Base-by-base conservation (phyloP, 2,888 invertebrate species). In the Heliconius hortense region DNA sequence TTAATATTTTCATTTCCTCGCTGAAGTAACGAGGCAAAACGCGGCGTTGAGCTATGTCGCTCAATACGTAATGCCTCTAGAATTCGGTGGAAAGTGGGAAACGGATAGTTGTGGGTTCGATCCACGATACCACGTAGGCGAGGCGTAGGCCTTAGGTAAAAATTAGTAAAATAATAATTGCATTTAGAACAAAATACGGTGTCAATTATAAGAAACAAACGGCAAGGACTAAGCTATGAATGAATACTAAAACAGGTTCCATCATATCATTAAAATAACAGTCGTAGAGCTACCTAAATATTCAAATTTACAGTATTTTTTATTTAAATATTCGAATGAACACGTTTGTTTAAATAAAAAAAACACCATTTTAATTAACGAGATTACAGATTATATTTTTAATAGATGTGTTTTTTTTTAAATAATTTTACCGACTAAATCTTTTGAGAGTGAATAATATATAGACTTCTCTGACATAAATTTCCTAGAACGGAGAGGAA, bases 351-450 rank as follows among this genome's bases (percentile, higher is more conserved):
- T n/a, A n/a, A 64, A 64, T 35, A 28, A 60, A 59, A 60, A 63
- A 64, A 39, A 39, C n/a, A 39, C 13, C 2, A 66, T 39, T 66
- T 66, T 24, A 13, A 66, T 39, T 66, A 66, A 66, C 64, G 64
- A 66, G 64, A 24, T 66, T 66, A 24, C 24, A n/a, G 39, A 66
- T 66, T 66, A 66, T 66, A 66, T 63, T 7, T 63, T 63, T 63
- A 21, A 35, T 35, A 21, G 21, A 63, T 31, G 10, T 26, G 28
- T 62, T 62, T 26, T 31, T n/a, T n/a, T n/a, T n/a, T n/a, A n/a
- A n/a, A 62, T 28, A 28, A 62, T 60, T 60, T 60, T 15, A 15
- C 26, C 4, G 15, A 13, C 1, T 10, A 11, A 15, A 60, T 11
- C 26, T 60, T 26, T 60, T 24, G 24, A 5, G 3, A 24, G 10